Conservation (phyloP, 2,113 vertebrate genomes). For the Actenoides lindsayi region DNA sequence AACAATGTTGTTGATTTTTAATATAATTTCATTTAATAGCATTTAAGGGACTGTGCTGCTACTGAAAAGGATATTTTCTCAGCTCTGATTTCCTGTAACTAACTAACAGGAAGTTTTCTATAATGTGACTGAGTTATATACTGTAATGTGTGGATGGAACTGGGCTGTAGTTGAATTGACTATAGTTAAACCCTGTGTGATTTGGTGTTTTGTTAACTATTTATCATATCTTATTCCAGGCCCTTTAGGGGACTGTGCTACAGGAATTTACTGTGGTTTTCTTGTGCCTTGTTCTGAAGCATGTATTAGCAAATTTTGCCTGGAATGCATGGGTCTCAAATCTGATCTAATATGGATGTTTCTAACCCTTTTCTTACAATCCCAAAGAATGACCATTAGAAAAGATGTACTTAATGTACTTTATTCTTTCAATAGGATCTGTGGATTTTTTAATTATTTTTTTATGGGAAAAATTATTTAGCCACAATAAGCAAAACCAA, state of each 20-base stretch:
- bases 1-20: neutral
- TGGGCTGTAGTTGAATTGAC: neutral
- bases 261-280: neutral
- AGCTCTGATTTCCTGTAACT: neutral
- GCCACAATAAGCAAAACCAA: neutral
- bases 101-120: neutral
- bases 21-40: neutral
- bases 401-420: neutral
- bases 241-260: neutral
- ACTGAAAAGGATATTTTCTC: neutral
- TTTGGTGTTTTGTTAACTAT: neutral
- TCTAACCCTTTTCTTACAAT: neutral
- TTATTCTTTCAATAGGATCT: neutral
- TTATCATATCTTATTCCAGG: neutral
- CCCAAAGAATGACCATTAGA: neutral
- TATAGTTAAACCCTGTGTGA: neutral
- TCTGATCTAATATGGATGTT: neutral
- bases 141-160: neutral
- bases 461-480: neutral
- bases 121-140: neutral
- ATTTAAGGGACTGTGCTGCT: neutral
- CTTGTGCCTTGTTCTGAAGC: neutral
- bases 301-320: neutral
- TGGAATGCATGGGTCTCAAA: neutral
- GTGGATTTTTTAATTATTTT: neutral